A percentile compares a stretch with the other conserved stretches of the same genome.
phyloP scores from a whole-genome alignment of 2,797 vertebrate species.

The Arctocebus calabarensis region DNA sequence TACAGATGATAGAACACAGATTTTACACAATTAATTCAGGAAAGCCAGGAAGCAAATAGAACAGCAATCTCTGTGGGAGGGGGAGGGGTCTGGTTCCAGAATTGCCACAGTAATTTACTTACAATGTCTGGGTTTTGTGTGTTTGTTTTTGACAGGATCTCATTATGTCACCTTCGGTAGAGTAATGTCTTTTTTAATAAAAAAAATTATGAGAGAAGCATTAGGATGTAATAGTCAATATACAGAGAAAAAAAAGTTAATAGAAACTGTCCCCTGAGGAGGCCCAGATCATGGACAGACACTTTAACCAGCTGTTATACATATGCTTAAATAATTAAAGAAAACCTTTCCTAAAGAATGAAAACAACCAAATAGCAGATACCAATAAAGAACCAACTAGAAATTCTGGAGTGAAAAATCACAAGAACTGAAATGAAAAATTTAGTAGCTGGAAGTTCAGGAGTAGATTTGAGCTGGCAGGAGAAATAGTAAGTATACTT shows the following conservation, averaged over 20 bases:
- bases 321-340: background rate
- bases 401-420: background rate
- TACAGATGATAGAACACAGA: background rate
- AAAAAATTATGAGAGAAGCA: background rate
- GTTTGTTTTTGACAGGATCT: too few relatives aligned
- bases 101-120: background rate
- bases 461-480: background rate
- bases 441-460: background rate
- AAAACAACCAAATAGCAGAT: background rate
- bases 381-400: background rate
- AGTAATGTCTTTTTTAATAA: background rate
- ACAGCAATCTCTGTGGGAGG: background rate
- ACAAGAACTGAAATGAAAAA: background rate
- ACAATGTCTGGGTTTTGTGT: background rate
- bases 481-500: background rate
- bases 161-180: too few relatives aligned
- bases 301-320: background rate
- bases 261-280: background rate
- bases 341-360: background rate
- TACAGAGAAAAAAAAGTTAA: background rate
- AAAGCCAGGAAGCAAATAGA: background rate
- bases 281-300: background rate
- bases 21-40: background rate
- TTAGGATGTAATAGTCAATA: background rate
- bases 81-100: background rate